Base-by-base conservation (phyloP, 2,113 vertebrate species). In the Strigops habroptila region DNA sequence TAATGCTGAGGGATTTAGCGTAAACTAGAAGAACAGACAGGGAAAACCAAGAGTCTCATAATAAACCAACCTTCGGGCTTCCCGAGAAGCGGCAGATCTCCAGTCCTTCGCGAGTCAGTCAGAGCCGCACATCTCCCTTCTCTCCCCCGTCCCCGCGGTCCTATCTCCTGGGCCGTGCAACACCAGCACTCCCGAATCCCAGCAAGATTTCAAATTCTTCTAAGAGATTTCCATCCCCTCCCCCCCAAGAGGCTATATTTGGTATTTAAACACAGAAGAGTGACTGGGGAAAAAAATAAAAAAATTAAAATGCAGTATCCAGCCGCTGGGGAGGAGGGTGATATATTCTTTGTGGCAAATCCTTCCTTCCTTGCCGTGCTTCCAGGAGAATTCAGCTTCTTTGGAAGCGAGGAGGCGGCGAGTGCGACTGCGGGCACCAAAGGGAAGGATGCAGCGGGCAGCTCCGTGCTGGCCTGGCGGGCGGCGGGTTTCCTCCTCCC, bases 211-310 rank as follows among this genome's bases (percentile, higher is more conserved):
- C 83, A 22, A 77, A 71, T 83, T 89, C 82, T 84, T 93, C 79
- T 87, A 95, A 28, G 76, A 94, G 68, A 82, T 78, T 71, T 53
- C 86, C 94, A 78, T 57, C 81, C 77, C 90, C 86, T 41, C 48
- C 90, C 46, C 78, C n/a, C 63, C 63, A 12, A 82, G 76, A 91
- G 60, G 65, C 79, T 94, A 88, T 93, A 95, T 96, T 96, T 97
- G 95, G 94, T 95, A 85, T 93, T 94, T 91, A 93, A 94, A 93
- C 88, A 75, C 64, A 79, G 71, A 30, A 79, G 44, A 93, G 52
- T 10, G 46, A 39, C 33, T 35, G 71, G 17, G n/a, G 41, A 8
- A 10, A 23, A 28, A 43, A 49, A 73, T 31, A n/a, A 39, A 46
- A 68, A 74, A 52, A 79, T 21, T 17, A 55, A 67, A 48, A 60